Evolutionary conservation across 2,888 invertebrate species (phyloP), one percentile per base, ranked within the genome.

Genomic region (Nezara viridula): DNA sequence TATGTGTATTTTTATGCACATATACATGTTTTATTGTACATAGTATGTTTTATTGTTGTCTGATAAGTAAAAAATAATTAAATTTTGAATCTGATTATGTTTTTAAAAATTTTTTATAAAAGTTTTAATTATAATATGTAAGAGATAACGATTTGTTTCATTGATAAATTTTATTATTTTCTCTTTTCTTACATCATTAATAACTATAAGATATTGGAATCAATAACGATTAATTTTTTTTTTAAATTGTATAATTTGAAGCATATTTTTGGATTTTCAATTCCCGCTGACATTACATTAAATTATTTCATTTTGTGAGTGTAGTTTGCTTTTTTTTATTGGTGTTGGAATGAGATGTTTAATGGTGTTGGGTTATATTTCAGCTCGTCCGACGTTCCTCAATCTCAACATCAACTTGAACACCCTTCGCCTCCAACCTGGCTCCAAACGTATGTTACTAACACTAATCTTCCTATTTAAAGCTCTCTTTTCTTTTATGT

Each of bases 311-410:
- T 81, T 40, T 44, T 73, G 66, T 50, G 19, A 85, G 19, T 52
- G 19, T 85, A 9, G 47, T 55, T 77, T 44, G 10, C n/a, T n/a
- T n/a, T 40, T 24, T 88, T 27, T 77, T 47, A 86, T 49, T 66
- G 88, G 87, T 89, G 87, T 73, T 73, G 89, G 88, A 27, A 86
- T 86, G 37, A 66, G 12, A 32, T 90, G 88, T 86, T 52, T 89
- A 90, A 90, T 90, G 90, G 87, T 90, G 90, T 89, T 91, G 90
- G 90, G 90, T 93, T 94, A 92, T 93, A 94, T 96, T 96, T 95
- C 98, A 98, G 98, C 98, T 94, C 97, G 98, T 93, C 98, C 98
- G 93, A 98, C 98, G 94, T 98, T 98, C 96, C 96, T 98, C 94
- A 98, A 98, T 96, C 96, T 98, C 95, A 98, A 96, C 95, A 95